phyloP scores from a whole-genome alignment of 2,113 vertebrate genomes.

The Leucoraja erinaceus region DNA sequence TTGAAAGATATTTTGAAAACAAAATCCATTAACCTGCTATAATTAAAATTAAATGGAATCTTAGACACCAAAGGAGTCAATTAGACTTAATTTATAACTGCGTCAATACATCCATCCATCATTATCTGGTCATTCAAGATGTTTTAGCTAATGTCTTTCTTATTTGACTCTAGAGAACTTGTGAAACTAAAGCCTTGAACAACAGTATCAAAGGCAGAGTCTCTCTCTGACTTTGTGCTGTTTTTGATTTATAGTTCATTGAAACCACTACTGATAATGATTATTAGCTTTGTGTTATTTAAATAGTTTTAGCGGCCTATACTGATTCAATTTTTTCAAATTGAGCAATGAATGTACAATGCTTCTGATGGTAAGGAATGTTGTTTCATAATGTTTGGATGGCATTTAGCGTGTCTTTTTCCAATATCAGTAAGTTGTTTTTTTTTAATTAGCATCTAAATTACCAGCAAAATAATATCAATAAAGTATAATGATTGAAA shows the following conservation, averaged over 20 bases:
- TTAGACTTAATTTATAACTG: conserved; percentile 29
- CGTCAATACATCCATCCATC: conserved; percentile 27
- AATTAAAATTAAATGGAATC: conserved; percentile 24
- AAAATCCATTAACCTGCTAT: conserved; percentile 23
- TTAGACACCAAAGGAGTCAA: conserved; percentile 27
- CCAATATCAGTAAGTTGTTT: conserved; percentile 1
- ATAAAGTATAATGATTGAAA: neutral
- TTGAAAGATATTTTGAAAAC: conserved; percentile 7
- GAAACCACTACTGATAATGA: neutral
- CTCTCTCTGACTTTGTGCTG: neutral
- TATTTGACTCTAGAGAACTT: neutral
- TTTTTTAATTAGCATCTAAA: neutral
- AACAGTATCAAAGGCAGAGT: neutral
- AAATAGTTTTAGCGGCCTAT: neutral
- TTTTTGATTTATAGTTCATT: neutral
- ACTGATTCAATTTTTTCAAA: conserved; percentile 23
- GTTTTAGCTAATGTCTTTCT: neutral
- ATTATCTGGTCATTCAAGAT: conserved; percentile 21
- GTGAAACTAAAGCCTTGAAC: no score
- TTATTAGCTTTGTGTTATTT: neutral
- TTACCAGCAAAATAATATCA: neutral
- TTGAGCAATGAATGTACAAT: neutral
- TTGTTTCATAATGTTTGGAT: conserved; percentile 20
- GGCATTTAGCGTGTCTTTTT: conserved; percentile 25
- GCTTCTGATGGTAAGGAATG: neutral